Evolutionary conservation across 1,140 invertebrate genomes (phyloP), one percentile per base, ranked within the genome.

Genomic region (Trypoxylus dichotomus): DNA sequence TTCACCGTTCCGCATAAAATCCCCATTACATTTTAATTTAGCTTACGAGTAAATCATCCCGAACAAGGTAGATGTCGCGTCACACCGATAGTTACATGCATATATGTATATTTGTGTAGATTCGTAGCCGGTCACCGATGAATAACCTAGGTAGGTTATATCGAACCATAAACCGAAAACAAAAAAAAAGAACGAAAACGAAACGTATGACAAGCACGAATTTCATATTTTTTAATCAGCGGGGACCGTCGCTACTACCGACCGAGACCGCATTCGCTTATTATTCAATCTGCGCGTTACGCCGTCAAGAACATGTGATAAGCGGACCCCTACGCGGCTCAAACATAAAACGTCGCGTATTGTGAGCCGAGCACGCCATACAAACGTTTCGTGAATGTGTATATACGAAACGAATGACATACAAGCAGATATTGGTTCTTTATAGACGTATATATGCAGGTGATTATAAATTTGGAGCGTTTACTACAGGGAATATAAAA

Each of bases 141-240:
- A n/a, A n/a, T n/a, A n/a, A n/a, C n/a, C n/a, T n/a, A n/a, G n/a
- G n/a, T n/a, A n/a, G n/a, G 7, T 32, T 32, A 7, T 32, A 32
- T 7, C 32, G 32, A 32, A 32, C 7, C 32, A 32, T 2, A 32
- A 32, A 32, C 2, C 7, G 2, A 32, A 32, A 32, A n/a, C n/a
- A n/a, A 32, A 32, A 32, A 32, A 32, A 32, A 32, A 7, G 32
- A 54, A n/a, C 47, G n/a, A 15, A 54, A 54, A 54, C 47, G 47
- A 10, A 2, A 54, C 47, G 47, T 54, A 54, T 54, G 47, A 54
- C 47, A 54, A 54, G 47, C 47, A 54, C 47, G 47, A 54, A 54
- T 54, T 54, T 54, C 47, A 54, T 54, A 54, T 54, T 54, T 54
- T 54, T 54, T 54, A 54, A 54, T 54, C 47, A 54, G 47, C 47